These are phyloP conservation scores for Girardinichthys multiradiatus DNA, from an alignment of 2,113 vertebrate genomes.

Conservation along the genomic window DNA sequence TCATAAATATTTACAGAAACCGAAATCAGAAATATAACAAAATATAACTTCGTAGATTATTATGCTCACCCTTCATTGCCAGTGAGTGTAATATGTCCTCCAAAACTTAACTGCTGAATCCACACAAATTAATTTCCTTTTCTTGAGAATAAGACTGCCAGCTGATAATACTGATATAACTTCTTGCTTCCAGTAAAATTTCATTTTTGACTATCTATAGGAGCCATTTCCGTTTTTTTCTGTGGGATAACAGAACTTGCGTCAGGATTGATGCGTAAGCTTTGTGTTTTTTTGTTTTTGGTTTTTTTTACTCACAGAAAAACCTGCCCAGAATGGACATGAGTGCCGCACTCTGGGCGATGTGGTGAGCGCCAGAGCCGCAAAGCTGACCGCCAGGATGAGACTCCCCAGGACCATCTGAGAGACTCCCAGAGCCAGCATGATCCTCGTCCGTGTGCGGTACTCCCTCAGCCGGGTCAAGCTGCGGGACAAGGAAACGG, in stretches of 20 bases:
- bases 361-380: conserved; percentile 94
- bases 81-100: not conserved
- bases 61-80: too few relatives aligned
- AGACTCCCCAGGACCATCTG: conserved; percentile 97
- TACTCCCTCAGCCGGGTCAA: conserved; percentile 89
- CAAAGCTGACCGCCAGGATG: conserved; percentile 96
- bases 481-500: conserved; percentile 88
- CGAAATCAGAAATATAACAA: conserved; percentile 57
- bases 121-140: not conserved
- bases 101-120: not conserved
- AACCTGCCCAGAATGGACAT: conserved; percentile 97
- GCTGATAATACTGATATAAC: not conserved
- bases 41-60: not conserved
- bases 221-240: too few relatives aligned
- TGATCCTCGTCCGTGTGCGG: conserved; percentile 89
- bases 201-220: too few relatives aligned
- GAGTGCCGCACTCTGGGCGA: conserved; percentile 95
- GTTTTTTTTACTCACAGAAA: conserved; percentile 88
- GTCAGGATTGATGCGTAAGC: not conserved
- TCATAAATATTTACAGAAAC: conserved; percentile 79
- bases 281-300: not conserved
- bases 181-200: not conserved
- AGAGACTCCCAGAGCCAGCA: conserved; percentile 92
- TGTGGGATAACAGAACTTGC: not conserved
- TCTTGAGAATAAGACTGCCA: not conserved